Conservation (phyloP, 2,888 invertebrate genomes). For the Steinernema hermaphroditum region DNA sequence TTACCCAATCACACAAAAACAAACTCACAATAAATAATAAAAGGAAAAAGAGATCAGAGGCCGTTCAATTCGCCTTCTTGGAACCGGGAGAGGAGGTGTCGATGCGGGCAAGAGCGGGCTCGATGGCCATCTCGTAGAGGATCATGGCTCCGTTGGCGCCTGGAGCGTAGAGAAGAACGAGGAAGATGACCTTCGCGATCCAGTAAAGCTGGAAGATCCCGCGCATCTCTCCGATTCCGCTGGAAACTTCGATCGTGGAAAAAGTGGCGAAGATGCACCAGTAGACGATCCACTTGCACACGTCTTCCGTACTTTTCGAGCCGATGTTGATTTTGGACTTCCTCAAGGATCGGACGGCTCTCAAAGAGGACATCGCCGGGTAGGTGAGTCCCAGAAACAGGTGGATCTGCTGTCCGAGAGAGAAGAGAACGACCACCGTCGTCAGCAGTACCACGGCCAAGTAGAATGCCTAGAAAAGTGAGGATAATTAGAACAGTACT, state of each 20-base stretch:
- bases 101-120: conserved; percentile 35
- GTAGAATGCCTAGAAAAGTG: conserved; percentile 8
- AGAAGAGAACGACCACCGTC: neutral
- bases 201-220: conserved; percentile 44
- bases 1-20: neutral
- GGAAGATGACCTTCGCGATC: conserved; percentile 40
- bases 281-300: conserved; percentile 35
- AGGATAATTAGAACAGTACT: neutral
- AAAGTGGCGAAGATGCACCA: conserved; percentile 47
- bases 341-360: neutral
- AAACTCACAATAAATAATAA: neutral
- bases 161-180: conserved; percentile 45
- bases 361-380: neutral
- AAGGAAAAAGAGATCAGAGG: conserved; percentile 8
- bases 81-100: conserved; percentile 25
- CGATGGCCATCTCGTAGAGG: conserved; percentile 38
- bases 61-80: conserved; percentile 8
- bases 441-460: neutral
- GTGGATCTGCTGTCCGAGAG: neutral
- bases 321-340: conserved; percentile 19
- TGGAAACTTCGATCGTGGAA: conserved; percentile 42
- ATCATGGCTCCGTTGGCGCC: conserved; percentile 43
- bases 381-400: neutral
- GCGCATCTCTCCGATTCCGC: conserved; percentile 32
- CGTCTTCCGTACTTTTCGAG: conserved; percentile 13